phyloP scores from a whole-genome alignment of 2,797 vertebrate species.

The Setipinna tenuifilis region DNA sequence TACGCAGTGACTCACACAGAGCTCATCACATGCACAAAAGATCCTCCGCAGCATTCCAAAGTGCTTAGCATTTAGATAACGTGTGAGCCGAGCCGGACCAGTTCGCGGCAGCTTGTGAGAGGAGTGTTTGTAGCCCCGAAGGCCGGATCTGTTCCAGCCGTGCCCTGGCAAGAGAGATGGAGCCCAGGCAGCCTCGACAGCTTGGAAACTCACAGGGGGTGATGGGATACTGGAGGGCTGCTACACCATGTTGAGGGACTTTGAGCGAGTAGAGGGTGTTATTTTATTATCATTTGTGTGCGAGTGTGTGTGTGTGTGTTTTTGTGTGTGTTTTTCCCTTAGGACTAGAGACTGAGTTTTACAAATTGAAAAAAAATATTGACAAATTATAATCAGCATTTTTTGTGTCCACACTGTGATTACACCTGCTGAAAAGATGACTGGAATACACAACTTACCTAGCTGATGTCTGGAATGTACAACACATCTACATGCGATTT shows the following conservation, averaged over 20 bases:
- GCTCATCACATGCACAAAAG: constrained; percentile 5
- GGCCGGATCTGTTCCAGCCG: constrained; percentile 80
- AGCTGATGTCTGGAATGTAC: too few species aligned
- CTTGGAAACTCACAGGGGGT: constrained; percentile 79
- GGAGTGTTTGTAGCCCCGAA: constrained; percentile 66
- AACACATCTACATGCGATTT: neutral
- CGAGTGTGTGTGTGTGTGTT: neutral
- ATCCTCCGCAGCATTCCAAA: constrained; percentile 52
- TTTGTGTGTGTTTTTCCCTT: neutral
- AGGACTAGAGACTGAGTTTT: neutral
- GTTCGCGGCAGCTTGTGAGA: constrained; percentile 69
- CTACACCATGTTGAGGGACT: constrained; percentile 57
- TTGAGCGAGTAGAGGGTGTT: constrained; percentile 49
- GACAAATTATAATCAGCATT: constrained; percentile 43
- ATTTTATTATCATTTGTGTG: constrained; percentile 33
- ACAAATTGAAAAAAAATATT: constrained; percentile 24
- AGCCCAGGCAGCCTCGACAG: constrained; percentile 76
- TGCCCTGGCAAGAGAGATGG: constrained; percentile 73
- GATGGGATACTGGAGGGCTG: constrained; percentile 70
- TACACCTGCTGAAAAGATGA: neutral
- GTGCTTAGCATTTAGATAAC: constrained; percentile 72
- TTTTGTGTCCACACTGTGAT: constrained; percentile 29
- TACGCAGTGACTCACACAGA: constrained; percentile 53
- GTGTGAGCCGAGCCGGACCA: constrained; percentile 66
- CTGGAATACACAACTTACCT: neutral